Conservation (phyloP, 2,888 invertebrate species). For the Melieria picta region DNA sequence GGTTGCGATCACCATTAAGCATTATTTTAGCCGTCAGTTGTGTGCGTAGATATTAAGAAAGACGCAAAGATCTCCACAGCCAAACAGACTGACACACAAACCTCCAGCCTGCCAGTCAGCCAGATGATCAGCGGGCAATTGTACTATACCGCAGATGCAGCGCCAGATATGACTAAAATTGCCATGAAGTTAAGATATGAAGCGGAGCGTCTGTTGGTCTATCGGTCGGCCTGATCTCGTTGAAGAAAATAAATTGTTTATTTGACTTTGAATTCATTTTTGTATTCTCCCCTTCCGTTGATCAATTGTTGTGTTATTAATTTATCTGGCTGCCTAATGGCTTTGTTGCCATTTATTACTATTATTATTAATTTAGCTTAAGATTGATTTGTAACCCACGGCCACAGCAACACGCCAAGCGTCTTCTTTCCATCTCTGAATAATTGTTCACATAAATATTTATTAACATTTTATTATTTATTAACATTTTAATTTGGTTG, state of each 20-base stretch:
- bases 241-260: conserved; percentile 27
- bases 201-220: background rate
- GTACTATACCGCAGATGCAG: background rate
- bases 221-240: conserved; percentile 14
- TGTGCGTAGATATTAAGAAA: background rate
- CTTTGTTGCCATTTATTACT: no score
- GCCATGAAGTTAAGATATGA: background rate
- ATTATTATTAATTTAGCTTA: no score
- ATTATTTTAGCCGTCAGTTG: background rate
- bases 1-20: background rate
- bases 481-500: background rate
- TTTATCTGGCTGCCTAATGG: no score
- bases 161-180: background rate
- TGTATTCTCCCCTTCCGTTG: background rate
- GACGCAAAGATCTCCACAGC: background rate
- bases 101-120: no score
- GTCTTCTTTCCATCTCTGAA: background rate
- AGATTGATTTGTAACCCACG: no score
- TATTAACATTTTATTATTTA: background rate
- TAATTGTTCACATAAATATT: background rate
- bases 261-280: conserved; percentile 29
- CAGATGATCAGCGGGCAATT: no score
- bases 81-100: background rate
- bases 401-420: no score
- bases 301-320: no score